Conservation (phyloP, 2,797 vertebrate species). For the Cossypha heuglini region DNA sequence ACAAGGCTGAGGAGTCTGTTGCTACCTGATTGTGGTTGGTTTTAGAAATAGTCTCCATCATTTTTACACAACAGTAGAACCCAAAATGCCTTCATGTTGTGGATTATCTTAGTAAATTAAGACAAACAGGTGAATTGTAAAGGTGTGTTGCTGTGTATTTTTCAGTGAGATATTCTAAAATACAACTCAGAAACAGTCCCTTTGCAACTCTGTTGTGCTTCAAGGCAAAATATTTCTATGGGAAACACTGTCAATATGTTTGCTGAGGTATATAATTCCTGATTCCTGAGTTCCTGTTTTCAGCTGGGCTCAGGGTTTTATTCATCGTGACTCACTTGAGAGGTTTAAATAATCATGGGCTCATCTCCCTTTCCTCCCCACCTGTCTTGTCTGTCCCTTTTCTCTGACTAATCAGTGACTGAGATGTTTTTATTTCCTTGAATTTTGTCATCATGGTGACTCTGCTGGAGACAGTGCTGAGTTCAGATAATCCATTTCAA, state of each 20-base stretch:
- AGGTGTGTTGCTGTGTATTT: not conserved
- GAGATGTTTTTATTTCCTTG: conserved; percentile 34
- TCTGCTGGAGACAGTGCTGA: conserved; percentile 3
- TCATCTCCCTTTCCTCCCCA: not conserved
- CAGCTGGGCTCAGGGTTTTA: not conserved
- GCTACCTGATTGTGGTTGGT: not conserved
- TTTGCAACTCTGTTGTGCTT: not conserved
- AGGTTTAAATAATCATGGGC: not conserved
- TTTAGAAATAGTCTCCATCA: not conserved
- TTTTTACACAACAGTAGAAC: not conserved
- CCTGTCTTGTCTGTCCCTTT: not conserved
- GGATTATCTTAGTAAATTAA: not conserved
- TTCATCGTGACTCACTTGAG: not conserved
- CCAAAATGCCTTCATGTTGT: not conserved
- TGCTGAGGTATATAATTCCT: not conserved
- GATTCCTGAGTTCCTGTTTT: not conserved
- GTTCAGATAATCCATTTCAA: conserved; percentile 46
- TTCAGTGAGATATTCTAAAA: not conserved
- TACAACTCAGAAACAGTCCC: not conserved
- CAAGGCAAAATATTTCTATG: not conserved
- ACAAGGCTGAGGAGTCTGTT: not conserved
- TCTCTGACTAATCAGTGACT: not conserved
- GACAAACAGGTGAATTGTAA: not conserved
- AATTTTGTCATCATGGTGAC: not conserved
- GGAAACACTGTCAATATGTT: not conserved